These are phyloP conservation scores for Petrolisthes manimaculis DNA, from an alignment of 2,888 invertebrate genomes.

Conservation along the genomic window DNA sequence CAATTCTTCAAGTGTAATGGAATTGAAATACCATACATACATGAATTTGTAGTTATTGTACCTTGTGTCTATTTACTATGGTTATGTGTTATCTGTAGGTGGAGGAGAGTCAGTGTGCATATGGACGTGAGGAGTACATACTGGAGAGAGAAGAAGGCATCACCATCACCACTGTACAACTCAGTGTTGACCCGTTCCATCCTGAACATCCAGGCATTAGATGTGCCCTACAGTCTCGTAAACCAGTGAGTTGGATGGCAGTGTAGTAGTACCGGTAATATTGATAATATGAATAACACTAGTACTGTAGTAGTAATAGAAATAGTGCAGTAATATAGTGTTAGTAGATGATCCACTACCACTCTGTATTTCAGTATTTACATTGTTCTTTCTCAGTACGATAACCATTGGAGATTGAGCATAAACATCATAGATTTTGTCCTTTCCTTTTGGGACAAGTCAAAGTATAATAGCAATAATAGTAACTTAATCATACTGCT, in stretches of 20 bases:
- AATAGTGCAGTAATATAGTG: no score
- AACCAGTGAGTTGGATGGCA: conserved; percentile 39
- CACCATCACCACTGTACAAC: conserved; percentile 69
- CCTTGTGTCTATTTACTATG: no score
- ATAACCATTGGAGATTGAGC: not conserved
- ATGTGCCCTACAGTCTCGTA: conserved; percentile 39
- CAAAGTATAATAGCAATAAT: not conserved
- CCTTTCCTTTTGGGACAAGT: not conserved
- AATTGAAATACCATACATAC: no score
- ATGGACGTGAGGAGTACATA: conserved; percentile 78
- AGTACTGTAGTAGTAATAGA: no score
- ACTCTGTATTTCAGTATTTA: no score
- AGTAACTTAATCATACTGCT: not conserved
- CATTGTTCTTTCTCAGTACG: not conserved
- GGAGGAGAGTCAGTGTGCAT: conserved; percentile 53
- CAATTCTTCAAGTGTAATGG: no score
- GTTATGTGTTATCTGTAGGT: conserved; percentile 25
- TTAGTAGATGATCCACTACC: no score
- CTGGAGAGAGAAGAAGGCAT: conserved; percentile 77
- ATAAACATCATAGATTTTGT: not conserved
- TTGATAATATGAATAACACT: no score
- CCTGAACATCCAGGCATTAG: conserved; percentile 77
- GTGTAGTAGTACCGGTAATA: no score
- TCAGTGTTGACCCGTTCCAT: conserved; percentile 78
- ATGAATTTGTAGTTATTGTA: no score